Base-by-base conservation (phyloP, 1,140 invertebrate genomes). In the Drosophila melanica region DNA sequence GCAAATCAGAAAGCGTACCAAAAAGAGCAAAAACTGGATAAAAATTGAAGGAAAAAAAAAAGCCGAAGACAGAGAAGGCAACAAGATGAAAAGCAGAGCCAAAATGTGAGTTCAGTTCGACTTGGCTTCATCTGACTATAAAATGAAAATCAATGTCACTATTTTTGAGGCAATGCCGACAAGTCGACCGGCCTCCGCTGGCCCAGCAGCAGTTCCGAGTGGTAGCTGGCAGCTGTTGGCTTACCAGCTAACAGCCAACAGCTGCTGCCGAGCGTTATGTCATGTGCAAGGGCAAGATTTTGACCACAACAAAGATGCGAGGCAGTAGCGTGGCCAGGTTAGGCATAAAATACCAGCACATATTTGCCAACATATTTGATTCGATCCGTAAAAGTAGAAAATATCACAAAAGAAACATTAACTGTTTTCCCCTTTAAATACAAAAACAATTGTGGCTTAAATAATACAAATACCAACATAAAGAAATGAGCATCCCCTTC, bases 71-170 rank as follows among this genome's bases (percentile, higher is more conserved):
- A 10, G 12, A 20, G 41, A 20, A n/a, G 2, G 5, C 20, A 10
- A 55, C 6, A 18, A 68, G 51, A 62, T 41, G 65, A 62, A 62
- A 55, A 57, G 48, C 44, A 59, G 16, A 66, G 50, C 27, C 10
- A 47, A 81, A 75, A 65, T 82, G 60, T 51, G 62, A 65, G 53
- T 67, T 48, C 45, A 60, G 59, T 16, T n/a, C 35, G 59, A 63
- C 18, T 48, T 60, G 5, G 9, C 44, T 60, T 50, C 35, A n/a
- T 14, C 50, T 14, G 53, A 44, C 76, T 58, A 42, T 48, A 45
- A 66, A 75, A 78, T 79, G 79, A 86, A 86, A 86, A 87, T 86
- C 81, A 86, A 86, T 86, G 82, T 85, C 82, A 77, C 62, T 58
- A 47, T 39, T 74, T 59, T 44, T 45, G 62, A 65, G 59, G 16